Conservation (phyloP, 2,797 vertebrate genomes). For the Rhynchonycteris naso region DNA sequence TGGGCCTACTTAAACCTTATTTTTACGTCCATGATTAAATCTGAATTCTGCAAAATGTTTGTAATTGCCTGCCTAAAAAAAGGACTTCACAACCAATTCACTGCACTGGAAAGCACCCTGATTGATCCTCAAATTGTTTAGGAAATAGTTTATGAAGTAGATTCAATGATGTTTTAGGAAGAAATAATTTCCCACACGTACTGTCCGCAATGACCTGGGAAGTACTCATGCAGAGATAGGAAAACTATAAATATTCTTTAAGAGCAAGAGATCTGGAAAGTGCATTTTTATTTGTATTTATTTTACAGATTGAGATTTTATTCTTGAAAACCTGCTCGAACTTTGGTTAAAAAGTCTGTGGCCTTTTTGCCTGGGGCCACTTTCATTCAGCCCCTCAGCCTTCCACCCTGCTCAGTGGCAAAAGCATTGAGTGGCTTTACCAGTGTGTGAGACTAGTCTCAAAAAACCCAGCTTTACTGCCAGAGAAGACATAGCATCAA, state of each 20-base stretch:
- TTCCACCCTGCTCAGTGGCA: not conserved
- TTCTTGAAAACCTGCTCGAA: slow-evolving; percentile 1
- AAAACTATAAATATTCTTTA: slow-evolving; percentile 50
- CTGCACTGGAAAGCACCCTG: slow-evolving; percentile 14
- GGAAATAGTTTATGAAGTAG: slow-evolving; percentile 2
- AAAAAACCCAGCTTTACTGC: not conserved
- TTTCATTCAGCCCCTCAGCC: not conserved
- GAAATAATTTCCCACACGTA: slow-evolving; percentile 7
- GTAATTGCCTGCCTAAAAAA: slow-evolving; percentile 26
- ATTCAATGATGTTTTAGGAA: not conserved
- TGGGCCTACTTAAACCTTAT: not conserved
- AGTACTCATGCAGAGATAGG: not conserved
- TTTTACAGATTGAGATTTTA: not conserved
- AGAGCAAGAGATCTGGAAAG: not conserved
- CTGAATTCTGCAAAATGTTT: slow-evolving; percentile 27
- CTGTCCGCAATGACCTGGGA: not conserved
- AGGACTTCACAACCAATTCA: slow-evolving; percentile 21
- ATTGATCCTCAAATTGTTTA: slow-evolving; percentile 40
- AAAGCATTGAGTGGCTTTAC: not conserved
- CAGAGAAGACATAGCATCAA: not conserved
- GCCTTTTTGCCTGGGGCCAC: not conserved
- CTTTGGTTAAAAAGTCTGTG: not conserved
- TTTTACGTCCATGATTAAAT: slow-evolving; percentile 39
- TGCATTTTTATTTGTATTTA: not conserved
- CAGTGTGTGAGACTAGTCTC: not conserved